Conservation (phyloP, 37 sponge, comb jelly and placozoan genomes). For the Oopsacas minuta region DNA sequence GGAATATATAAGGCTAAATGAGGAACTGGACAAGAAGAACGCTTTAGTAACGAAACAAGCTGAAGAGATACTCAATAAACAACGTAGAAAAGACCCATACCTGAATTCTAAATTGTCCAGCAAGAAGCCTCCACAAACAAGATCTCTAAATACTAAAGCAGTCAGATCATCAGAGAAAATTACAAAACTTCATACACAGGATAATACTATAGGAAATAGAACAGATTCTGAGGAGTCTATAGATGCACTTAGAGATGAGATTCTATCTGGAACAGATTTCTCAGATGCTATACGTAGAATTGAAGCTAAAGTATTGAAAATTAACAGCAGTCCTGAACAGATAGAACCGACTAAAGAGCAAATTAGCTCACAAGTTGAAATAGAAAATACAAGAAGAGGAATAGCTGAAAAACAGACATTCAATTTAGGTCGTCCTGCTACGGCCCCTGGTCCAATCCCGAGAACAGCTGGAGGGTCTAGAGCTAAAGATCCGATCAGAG, state of each 20-base stretch:
- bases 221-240: neutral
- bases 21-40: neutral
- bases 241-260: neutral
- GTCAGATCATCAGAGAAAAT: neutral
- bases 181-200: neutral
- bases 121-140: neutral
- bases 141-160: too few species aligned
- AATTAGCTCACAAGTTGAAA: neutral
- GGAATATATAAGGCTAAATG: neutral
- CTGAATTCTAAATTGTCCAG: neutral
- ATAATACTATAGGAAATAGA: neutral
- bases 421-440: neutral
- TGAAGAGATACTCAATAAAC: neutral
- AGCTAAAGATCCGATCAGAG: neutral
- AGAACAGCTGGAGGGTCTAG: neutral
- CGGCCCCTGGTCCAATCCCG: neutral
- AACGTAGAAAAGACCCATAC: neutral
- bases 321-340: neutral
- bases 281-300: neutral
- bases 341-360: neutral
- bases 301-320: neutral
- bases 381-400: neutral
- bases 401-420: neutral
- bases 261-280: neutral
- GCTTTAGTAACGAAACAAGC: neutral